Base-by-base conservation (phyloP, 2,797 vertebrate species). In the Schizopygopsis pylzovi region DNA sequence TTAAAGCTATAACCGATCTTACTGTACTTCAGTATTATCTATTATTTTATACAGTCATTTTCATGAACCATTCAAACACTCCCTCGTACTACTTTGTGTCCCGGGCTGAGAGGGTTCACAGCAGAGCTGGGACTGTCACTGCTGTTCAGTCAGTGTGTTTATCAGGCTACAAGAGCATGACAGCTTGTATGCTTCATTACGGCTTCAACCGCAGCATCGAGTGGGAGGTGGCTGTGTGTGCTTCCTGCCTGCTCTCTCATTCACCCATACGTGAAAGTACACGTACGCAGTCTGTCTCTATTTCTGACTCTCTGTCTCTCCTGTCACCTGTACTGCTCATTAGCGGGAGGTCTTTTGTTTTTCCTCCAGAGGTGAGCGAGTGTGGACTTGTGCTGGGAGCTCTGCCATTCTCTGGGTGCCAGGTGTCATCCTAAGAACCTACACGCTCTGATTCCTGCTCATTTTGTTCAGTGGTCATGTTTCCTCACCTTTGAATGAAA, bases 181-280 rank as follows among this genome's bases (percentile, higher is more conserved):
- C 87, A 85, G 87, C 47, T 61, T 65, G 73, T 45, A 84, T 73
- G 85, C 82, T 87, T 85, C 79, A 87, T 84, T 84, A 89, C 45
- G n/a, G 76, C 41, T 65, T 70, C 41, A 45, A 67, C 80, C 68
- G 12, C 73, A 47, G 72, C 41, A 10, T 76, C 49, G 85, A 89
- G 72, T 87, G 82, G 79, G 85, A 89, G 83, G 88, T 85, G 85
- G 86, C 88, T 56, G n/a, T 80, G 78, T 43, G 77, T 77, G 78
- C 22, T 67, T 83, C 71, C 45, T n/a, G 41, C 49, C 41, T 37
- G 56, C 67, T 79, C 52, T 79, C 67, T 83, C 67, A 71, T 73
- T 77, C 76, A 70, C 83, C 70, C 83, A 54, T 43, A 47, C 25
- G 28, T 49, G 65, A 79, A 65, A 45, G 65, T 61, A 18, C 52